Base-by-base conservation (phyloP, 1,140 invertebrate species). In the Papilio polytes region DNA sequence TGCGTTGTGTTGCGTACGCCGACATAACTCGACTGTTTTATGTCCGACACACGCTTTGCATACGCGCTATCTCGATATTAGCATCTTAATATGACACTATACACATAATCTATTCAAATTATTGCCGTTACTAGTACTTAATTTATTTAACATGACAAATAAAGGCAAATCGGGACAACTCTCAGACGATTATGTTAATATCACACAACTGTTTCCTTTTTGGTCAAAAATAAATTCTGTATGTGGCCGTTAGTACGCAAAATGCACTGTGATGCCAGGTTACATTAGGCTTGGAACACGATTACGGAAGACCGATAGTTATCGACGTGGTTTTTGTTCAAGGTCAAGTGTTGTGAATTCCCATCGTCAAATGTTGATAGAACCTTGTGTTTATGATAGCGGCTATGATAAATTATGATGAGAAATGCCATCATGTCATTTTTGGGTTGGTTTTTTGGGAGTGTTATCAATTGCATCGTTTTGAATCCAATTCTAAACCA, bases 381-480 rank as follows among this genome's bases (percentile, higher is more conserved):
- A 89, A 81, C 82, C 83, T 81, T 78, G 70, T 80, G 26, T 63
- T 53, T 84, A 88, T 86, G 86, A 90, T 89, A 90, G 89, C 85
- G 82, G 85, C 85, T 89, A 87, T 91, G 85, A 89, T n/a, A 87
- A 90, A 90, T 87, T 89, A 86, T 89, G 89, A 91, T 66, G 92
- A 90, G 82, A 87, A 90, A 91, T 90, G 36, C 91, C 90, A 84
- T 90, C 85, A 86, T 92, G 89, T 90, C 89, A 85, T 90, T 88
- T 93, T 91, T 86, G 89, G 91, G 81, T 85, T 3, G 10, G 22
- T 36, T 26, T 48, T 3, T 59, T 59, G 9, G n/a, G 20, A 22
- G n/a, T 41, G 6, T 20, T 63, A 63, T 26, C 9, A 26, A 22
- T 7, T 2, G 20, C 10, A 63, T 63, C 20, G 6, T 22, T 63